These are phyloP conservation scores for Diadumene lineata DNA, from an alignment of 92 coral and sea anemone genomes.

Conservation along the genomic window DNA sequence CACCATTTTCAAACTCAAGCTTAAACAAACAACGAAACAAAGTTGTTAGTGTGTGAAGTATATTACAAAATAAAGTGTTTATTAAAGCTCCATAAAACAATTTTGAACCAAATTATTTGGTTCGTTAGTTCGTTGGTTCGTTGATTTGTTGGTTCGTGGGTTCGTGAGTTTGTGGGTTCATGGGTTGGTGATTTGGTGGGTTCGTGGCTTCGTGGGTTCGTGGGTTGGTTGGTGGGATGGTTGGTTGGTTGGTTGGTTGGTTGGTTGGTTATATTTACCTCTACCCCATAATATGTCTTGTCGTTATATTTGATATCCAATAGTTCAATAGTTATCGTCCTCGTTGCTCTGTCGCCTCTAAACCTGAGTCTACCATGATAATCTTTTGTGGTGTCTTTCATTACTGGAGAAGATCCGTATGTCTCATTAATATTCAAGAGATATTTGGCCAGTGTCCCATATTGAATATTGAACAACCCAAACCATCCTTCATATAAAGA, in stretches of 20 bases:
- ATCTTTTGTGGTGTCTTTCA: not conserved
- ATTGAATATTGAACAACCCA: conserved; percentile 13
- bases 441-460: not conserved
- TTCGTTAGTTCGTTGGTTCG: no score
- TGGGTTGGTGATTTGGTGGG: no score
- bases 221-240: no score
- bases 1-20: conserved; percentile 4
- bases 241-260: no score
- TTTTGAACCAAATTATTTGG: no score
- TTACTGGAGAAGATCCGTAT: not conserved
- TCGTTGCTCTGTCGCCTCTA: conserved; percentile 32
- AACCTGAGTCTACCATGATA: conserved; percentile 29
- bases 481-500: conserved; percentile 24
- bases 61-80: no score
- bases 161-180: no score
- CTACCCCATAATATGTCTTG: conserved; percentile 19
- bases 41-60: not conserved
- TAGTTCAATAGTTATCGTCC: conserved; percentile 33
- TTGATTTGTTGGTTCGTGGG: no score
- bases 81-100: no score
- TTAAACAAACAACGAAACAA: not conserved
- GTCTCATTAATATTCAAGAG: conserved; percentile 11
- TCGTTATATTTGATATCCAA: not conserved
- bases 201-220: no score
- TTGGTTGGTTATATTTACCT: conserved; percentile 12